A percentile compares a stretch with the other conserved stretches of the same genome.
Evolutionary conservation across 2,797 vertebrate species (phyloP).

Genomic region (Crocodylus rhombifer): DNA sequence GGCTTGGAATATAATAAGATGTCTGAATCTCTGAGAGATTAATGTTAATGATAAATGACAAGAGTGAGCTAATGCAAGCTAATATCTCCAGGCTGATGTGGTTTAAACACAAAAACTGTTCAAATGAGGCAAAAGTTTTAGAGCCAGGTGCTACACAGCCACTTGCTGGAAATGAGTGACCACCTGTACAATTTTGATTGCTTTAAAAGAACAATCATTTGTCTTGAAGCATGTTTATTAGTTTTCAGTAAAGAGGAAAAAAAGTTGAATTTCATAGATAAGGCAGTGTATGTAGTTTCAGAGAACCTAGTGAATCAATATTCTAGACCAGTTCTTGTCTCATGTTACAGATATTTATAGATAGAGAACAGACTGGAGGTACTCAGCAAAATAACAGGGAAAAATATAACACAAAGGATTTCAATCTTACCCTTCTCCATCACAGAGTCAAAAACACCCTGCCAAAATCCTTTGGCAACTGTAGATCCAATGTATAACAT

Average conservation of each 20-base stretch:
- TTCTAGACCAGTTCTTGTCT: not conserved
- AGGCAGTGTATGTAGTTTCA: not conserved
- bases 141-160: not conserved
- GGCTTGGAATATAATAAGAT: not conserved
- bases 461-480: not conserved
- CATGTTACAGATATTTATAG: not conserved
- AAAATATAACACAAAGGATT: not conserved
- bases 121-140: not conserved
- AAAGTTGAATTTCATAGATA: not conserved
- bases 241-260: not conserved
- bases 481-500: not conserved
- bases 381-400: too few species aligned
- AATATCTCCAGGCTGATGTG: not conserved
- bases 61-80: not conserved
- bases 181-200: not conserved
- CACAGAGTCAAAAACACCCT: not conserved
- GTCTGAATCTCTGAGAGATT: not conserved
- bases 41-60: not conserved
- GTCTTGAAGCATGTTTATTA: not conserved
- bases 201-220: not conserved
- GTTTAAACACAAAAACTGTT: constrained; percentile 5
- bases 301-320: not conserved
- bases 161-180: not conserved
- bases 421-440: not conserved
- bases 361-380: too few species aligned